Evolutionary conservation across 1,140 invertebrate species (phyloP), one percentile per base, ranked within the genome.

Genomic region (Procambarus clarkii): DNA sequence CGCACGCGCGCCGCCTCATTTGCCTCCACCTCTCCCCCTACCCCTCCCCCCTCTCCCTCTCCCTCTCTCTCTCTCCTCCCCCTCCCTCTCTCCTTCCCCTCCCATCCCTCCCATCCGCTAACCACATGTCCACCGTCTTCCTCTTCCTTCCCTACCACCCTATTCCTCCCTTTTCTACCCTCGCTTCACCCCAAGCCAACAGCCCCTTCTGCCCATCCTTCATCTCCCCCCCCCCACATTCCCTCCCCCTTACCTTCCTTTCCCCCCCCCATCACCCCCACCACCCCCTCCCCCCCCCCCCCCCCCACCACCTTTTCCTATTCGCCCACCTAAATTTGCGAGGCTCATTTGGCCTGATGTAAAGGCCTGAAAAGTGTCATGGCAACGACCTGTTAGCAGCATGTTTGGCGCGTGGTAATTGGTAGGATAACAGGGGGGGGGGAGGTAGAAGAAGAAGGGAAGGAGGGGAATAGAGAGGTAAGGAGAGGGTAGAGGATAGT

Each of bases 391-490:
- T 34, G 69, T 74, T 74, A 74, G 69, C n/a, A 74, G 69, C 69
- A 24, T 74, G 69, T 74, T 74, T 74, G 69, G 69, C 69, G 69
- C 69, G n/a, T 74, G n/a, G 69, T 74, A 74, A 74, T 74, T 74
- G 69, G 69, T 74, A 74, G 69, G 69, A 74, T 74, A 74, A 74
- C 69, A 74, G n/a, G 5, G n/a, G 69, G 24, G n/a, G 24, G 69
- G 69, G 8, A 24, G 69, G 69, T 34, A 7, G 64, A 21, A 18
- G 64, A 18, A 18, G 64, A 69, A 21, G 18, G 64, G 64, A 69
- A 4, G 64, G 64, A 21, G 64, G 13, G 8, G 50, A 8, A 54
- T 54, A 54, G 64, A 69, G 64, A 69, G 18, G 64, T 69, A 18
- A 5, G 64, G 18, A 69, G 18, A 69, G 13, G 64, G 18, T 11